phyloP scores from a whole-genome alignment of 2,113 vertebrate species.

The Leucoraja erinaceus region DNA sequence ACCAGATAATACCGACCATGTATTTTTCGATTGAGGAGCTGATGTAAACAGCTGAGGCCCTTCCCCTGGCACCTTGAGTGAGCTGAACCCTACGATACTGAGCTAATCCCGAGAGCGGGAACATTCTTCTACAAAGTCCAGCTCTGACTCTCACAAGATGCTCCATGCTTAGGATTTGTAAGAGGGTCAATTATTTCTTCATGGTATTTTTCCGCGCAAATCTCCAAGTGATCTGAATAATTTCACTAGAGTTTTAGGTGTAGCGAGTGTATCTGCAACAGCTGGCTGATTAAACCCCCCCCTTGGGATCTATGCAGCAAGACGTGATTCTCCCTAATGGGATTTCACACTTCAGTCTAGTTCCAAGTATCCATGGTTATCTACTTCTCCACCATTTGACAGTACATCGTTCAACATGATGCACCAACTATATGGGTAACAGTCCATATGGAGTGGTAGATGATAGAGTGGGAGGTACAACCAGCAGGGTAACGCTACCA shows the following conservation, averaged over 20 bases:
- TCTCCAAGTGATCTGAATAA: background rate
- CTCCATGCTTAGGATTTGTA: conserved; percentile 7
- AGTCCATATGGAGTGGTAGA: background rate
- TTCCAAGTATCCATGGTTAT: background rate
- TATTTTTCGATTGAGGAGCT: background rate
- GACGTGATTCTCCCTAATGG: background rate
- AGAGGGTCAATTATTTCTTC: conserved; percentile 22
- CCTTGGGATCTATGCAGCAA: background rate
- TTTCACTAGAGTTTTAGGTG: background rate
- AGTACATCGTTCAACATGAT: background rate
- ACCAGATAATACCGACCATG: background rate
- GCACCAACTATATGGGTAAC: background rate
- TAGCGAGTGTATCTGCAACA: no score
- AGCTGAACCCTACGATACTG: background rate
- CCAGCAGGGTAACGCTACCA: background rate
- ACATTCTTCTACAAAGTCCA: background rate
- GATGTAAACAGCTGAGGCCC: background rate
- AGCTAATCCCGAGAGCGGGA: background rate
- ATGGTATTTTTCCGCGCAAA: background rate
- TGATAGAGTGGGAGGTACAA: background rate
- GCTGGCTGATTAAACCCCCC: background rate
- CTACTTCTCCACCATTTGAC: background rate
- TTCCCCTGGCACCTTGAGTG: background rate
- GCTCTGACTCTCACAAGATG: background rate
- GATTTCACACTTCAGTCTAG: background rate